Evolutionary conservation across 1,140 invertebrate species (phyloP).

Genomic region (Mactra quadrangularis): DNA sequence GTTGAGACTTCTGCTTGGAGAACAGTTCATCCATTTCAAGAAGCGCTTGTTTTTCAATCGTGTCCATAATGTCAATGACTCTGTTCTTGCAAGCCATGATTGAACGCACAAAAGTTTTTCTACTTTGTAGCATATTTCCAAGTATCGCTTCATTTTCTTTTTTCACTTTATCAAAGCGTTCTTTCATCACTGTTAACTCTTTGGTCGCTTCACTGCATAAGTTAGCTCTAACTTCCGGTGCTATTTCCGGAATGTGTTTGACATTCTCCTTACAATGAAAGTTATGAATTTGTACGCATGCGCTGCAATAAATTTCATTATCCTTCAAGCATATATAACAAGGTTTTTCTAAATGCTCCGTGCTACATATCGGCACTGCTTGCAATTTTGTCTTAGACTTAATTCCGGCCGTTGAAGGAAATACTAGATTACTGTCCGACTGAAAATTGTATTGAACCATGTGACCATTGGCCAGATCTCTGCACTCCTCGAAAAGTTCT

Average conservation of each 20-base stretch:
- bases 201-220: conserved; percentile 32
- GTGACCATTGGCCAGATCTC: background rate
- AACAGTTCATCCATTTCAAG: conserved; percentile 32
- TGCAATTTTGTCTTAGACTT: background rate
- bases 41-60: conserved; percentile 51
- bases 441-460: background rate
- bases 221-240: conserved; percentile 31
- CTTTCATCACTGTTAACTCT: conserved; percentile 29
- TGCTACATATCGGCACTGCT: conserved; percentile 20
- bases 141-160: conserved; percentile 31
- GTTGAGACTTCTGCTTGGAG: conserved; percentile 6
- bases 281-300: conserved; percentile 49
- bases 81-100: conserved; percentile 38
- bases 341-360: conserved; percentile 44
- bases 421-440: conserved; percentile 4
- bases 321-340: conserved; percentile 58
- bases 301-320: conserved; percentile 53
- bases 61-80: conserved; percentile 38
- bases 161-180: conserved; percentile 47
- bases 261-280: conserved; percentile 52
- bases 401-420: background rate
- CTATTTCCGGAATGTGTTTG: conserved; percentile 53
- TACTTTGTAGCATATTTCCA: conserved; percentile 8
- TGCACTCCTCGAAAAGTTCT: background rate
- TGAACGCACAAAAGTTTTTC: conserved; percentile 16